Conservation (phyloP, 2,888 invertebrate species). For the Cremastobaeus sp. region DNA sequence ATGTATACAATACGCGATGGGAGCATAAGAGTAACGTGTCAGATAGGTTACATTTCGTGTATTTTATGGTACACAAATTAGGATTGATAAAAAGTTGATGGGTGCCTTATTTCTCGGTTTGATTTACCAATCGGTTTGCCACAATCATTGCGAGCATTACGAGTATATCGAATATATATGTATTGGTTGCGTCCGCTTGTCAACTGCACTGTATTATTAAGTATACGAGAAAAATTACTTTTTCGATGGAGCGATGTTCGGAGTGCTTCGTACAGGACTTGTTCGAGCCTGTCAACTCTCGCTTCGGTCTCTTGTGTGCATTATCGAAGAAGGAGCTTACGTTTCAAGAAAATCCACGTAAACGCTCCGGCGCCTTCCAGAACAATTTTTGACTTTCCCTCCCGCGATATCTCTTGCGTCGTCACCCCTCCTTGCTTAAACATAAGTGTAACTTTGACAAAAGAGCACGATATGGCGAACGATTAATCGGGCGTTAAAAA, state of each 20-base stretch:
- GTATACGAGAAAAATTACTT: slow-evolving; percentile 60
- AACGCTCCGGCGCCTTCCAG: slow-evolving; percentile 34
- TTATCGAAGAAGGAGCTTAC: slow-evolving; percentile 56
- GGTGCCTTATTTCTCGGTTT: slow-evolving; percentile 42
- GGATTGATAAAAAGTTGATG: slow-evolving; percentile 39
- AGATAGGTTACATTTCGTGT: slow-evolving; percentile 29
- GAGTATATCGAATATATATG: slow-evolving; percentile 47
- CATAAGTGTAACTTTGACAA: slow-evolving; percentile 59
- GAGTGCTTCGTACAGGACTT: slow-evolving; percentile 55
- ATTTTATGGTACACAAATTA: slow-evolving; percentile 40
- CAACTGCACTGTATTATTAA: slow-evolving; percentile 59
- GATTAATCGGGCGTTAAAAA: no score
- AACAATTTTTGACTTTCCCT: slow-evolving; percentile 47
- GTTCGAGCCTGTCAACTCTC: slow-evolving; percentile 56
- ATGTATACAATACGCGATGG: slow-evolving; percentile 21
- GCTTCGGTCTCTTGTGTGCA: slow-evolving; percentile 59
- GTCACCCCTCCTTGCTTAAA: slow-evolving; percentile 46
- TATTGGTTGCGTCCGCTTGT: slow-evolving; percentile 53
- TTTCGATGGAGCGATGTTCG: slow-evolving; percentile 57
- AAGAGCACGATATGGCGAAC: slow-evolving; percentile 59
- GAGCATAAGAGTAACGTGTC: slow-evolving; percentile 36
- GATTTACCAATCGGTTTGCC: slow-evolving; percentile 50
- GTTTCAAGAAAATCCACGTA: slow-evolving; percentile 40
- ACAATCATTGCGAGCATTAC: slow-evolving; percentile 48
- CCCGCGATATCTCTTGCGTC: slow-evolving; percentile 46